Evolutionary conservation across 2,113 vertebrate species (phyloP).

Genomic region (Periophthalmus modestus): DNA sequence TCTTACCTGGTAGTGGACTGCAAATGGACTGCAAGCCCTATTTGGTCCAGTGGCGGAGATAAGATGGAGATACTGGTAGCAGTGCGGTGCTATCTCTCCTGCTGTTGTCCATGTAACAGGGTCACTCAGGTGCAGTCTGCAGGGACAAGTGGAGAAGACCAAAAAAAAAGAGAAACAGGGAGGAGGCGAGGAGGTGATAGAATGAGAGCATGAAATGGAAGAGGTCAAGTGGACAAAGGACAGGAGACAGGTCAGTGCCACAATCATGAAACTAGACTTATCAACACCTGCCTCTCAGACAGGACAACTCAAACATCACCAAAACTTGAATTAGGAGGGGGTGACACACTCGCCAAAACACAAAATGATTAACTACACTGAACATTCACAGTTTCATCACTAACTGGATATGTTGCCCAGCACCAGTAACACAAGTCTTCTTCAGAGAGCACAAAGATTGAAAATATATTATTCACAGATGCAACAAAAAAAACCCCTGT

Average conservation of each 20-base stretch:
- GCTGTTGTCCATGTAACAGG: slow-evolving; percentile 29
- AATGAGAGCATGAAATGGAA: slow-evolving; percentile 42
- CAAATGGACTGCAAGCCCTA: slow-evolving; percentile 33
- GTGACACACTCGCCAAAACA: neutral
- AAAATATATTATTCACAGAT: too few species aligned
- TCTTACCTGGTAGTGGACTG: slow-evolving; percentile 26
- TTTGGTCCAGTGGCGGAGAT: slow-evolving; percentile 58
- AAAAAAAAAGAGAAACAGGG: slow-evolving; percentile 39
- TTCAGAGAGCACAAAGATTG: too few species aligned
- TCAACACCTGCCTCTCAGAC: slow-evolving; percentile 24
- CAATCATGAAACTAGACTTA: slow-evolving; percentile 19
- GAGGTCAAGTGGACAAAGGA: slow-evolving; percentile 32
- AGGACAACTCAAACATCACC: slow-evolving; percentile 6
- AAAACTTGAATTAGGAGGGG: neutral
- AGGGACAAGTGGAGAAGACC: slow-evolving; percentile 40
- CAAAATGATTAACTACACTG: too few species aligned
- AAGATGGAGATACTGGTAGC: slow-evolving; percentile 47
- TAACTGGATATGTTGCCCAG: too few species aligned
- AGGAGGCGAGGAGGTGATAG: slow-evolving; percentile 34
- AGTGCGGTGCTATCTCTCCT: slow-evolving; percentile 49
- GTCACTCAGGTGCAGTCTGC: slow-evolving; percentile 62
- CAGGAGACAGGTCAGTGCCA: slow-evolving; percentile 12
- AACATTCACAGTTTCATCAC: too few species aligned
- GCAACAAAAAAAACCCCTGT: too few species aligned
- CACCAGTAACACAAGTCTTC: too few species aligned